phyloP scores from a whole-genome alignment of 2,888 invertebrate species.

The Branchellion lobata region DNA sequence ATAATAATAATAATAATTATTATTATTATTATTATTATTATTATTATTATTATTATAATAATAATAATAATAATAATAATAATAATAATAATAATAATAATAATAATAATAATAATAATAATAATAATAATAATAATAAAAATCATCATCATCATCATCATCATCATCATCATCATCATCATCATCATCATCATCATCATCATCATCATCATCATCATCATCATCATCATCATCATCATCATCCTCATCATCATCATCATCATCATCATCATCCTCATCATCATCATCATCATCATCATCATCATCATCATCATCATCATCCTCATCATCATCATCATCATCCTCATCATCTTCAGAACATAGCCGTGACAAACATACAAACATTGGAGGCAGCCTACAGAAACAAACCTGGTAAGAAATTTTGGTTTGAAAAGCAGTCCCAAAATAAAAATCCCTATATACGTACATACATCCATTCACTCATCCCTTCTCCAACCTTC shows the following conservation, averaged over 20 bases:
- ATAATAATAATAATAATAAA: constrained; percentile 32
- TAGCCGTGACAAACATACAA: constrained; percentile 53
- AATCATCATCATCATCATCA: constrained; percentile 25
- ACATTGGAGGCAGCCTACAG: constrained; percentile 52
- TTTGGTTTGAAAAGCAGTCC: too few species aligned
- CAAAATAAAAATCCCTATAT: too few species aligned
- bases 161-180: constrained; percentile 34
- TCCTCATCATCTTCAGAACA: constrained; percentile 32
- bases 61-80: too few species aligned
- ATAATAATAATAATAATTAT: too few species aligned
- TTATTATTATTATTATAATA: too few species aligned
- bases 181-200: constrained; percentile 29
- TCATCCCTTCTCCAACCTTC: too few species aligned
- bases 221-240: constrained; percentile 13
- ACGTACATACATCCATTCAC: too few species aligned
- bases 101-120: constrained; percentile 32
- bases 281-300: constrained; percentile 31
- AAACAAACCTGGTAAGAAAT: constrained; percentile 49
- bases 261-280: constrained; percentile 12
- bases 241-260: constrained; percentile 17
- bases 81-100: too few species aligned
- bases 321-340: background rate
- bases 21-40: too few species aligned
- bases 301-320: constrained; percentile 41
- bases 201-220: constrained; percentile 33